Conservation (phyloP, 2,888 invertebrate species). For the Ennomos quercinarius region DNA sequence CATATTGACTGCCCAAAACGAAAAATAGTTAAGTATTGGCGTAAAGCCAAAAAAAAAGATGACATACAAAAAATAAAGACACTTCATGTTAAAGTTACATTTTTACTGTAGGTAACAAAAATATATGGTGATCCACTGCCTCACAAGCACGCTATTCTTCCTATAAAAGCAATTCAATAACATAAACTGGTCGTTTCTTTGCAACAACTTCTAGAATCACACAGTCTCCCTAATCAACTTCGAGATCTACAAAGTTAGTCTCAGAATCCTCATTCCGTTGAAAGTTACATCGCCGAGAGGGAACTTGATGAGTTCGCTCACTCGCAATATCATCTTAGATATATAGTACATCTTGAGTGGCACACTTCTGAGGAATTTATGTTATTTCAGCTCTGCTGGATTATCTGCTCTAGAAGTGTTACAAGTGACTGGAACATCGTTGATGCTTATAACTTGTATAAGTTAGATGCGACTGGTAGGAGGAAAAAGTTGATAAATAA, state of each 20-base stretch:
- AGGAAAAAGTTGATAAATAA: no score
- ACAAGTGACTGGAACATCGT: not conserved
- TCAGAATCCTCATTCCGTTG: constrained; percentile 13
- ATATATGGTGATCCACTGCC: no score
- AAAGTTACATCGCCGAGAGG: constrained; percentile 2
- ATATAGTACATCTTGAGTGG: constrained; percentile 15
- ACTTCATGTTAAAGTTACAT: no score
- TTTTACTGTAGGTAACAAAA: no score
- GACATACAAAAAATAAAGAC: no score
- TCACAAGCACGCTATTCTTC: no score
- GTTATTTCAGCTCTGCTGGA: constrained; percentile 9
- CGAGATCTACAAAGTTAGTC: constrained; percentile 13
- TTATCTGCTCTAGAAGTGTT: not conserved
- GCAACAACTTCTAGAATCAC: not conserved
- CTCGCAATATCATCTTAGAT: constrained; percentile 15
- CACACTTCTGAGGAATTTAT: constrained; percentile 15
- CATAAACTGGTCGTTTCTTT: constrained; percentile 11
- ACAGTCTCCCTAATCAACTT: constrained; percentile 18
- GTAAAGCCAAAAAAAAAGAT: no score
- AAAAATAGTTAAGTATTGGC: no score
- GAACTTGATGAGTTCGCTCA: constrained; percentile 19
- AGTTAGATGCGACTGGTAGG: no score
- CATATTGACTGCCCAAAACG: no score
- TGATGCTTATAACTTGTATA: no score
- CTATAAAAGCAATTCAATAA: not conserved